Base-by-base conservation (phyloP, 1,140 invertebrate species). In the Drosophila pandora region DNA sequence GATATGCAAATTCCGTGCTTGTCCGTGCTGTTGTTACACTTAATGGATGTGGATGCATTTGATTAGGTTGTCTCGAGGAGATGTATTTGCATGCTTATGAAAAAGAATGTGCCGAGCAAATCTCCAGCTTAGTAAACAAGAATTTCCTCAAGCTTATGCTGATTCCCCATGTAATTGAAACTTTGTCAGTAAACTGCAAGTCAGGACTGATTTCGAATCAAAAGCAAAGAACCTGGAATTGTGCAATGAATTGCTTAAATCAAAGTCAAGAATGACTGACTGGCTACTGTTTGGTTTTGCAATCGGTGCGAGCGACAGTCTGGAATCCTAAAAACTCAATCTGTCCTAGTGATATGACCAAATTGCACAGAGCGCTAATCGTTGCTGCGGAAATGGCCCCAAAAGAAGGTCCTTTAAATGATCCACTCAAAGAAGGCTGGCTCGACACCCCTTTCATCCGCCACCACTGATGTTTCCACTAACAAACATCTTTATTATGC, bases 401-500 rank as follows among this genome's bases (percentile, higher is more conserved):
- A 17, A 48, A 74, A 34, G 52, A 39, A 9, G 21, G 25, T 7
- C 13, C 37, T 43, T 43, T 28, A 48, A 62, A 56, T 79, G 72
- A 62, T 52, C 54, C 37, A 60, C 58, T 68, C 57, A 43, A 21
- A 54, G 48, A 37, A 55, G 73, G 45, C 28, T 47, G 21, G 52
- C 47, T 52, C 2, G 12, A 7, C 25, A 7, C 30, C 21, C 30
- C 22, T 43, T 55, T 47, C 13, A 13, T 21, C 3, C 12, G 23
- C 22, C 45, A 6, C 13, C 61, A 23, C 12, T 39, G 62, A 21
- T n/a, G 41, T 49, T 23, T 43, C 34, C 34, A 41, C 64, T 43
- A 62, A 73, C 62, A 56, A 71, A 68, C 77, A 60, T 56, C 68
- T 87, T 78, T 87, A 87, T 74, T 87, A 87, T 85, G 78, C 82